Conservation (phyloP, 2,113 vertebrate genomes). For the Poeciliopsis prolifica region DNA sequence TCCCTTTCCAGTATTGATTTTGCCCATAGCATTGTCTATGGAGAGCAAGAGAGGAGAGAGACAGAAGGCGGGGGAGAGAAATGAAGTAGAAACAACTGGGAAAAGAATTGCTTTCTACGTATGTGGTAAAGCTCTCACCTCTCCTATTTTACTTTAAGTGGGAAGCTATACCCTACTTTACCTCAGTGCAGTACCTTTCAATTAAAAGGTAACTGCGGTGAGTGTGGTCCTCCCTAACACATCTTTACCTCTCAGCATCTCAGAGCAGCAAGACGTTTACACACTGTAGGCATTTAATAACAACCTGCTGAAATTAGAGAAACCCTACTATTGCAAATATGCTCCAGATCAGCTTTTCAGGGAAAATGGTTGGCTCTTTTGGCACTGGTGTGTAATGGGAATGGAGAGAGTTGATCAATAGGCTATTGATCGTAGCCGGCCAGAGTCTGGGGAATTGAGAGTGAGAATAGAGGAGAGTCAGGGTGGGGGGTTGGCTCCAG, state of each 20-base stretch:
- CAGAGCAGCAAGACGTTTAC: constrained; percentile 33
- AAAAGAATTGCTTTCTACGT: constrained; percentile 66
- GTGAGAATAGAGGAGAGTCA: constrained; percentile 76
- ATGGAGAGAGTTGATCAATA: constrained; percentile 86
- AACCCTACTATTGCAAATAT: constrained; percentile 75
- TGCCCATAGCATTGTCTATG: constrained; percentile 84
- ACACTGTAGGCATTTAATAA: constrained; percentile 66
- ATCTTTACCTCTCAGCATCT: constrained; percentile 30
- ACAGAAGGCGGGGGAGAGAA: constrained; percentile 55
- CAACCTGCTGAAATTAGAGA: constrained; percentile 72
- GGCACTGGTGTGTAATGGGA: constrained; percentile 83
- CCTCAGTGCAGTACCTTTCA: constrained; percentile 53
- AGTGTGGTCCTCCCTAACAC: constrained; percentile 25
- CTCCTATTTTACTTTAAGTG: constrained; percentile 59
- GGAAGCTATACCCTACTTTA: constrained; percentile 46
- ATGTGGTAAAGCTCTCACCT: constrained; percentile 67
- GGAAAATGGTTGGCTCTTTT: constrained; percentile 79
- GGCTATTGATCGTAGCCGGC: constrained; percentile 82
- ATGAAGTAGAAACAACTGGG: constrained; percentile 68
- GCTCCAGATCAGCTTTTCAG: constrained; percentile 77
- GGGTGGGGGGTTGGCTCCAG: constrained; percentile 78
- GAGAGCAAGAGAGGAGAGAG: constrained; percentile 62
- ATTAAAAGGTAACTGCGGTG: constrained; percentile 53
- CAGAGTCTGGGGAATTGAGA: constrained; percentile 83
- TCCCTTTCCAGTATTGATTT: constrained; percentile 81